These are phyloP conservation scores for Sceloporus undulatus DNA, from an alignment of 2,113 vertebrate species.

Conservation along the genomic window DNA sequence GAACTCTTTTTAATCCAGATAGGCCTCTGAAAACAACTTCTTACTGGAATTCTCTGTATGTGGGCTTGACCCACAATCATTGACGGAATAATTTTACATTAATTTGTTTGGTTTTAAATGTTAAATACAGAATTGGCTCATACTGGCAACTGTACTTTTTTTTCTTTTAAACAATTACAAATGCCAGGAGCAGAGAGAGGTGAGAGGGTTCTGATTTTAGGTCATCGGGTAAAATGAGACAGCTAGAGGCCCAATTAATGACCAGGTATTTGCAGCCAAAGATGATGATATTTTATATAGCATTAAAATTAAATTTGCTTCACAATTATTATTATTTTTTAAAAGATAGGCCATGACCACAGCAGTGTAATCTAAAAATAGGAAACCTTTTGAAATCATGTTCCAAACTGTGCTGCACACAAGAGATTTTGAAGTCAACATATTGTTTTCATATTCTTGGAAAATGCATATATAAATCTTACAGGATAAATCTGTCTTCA, in stretches of 20 bases:
- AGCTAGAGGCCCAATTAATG: neutral
- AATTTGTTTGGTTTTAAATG: neutral
- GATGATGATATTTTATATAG: neutral
- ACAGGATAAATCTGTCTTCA: constrained; percentile 16
- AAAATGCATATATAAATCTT: constrained; percentile 31
- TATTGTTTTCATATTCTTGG: constrained; percentile 33
- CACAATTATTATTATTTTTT: too few species aligned
- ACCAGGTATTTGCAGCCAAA: neutral
- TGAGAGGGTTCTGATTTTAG: neutral
- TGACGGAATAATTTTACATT: neutral
- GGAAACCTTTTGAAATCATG: neutral
- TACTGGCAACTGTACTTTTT: too few species aligned
- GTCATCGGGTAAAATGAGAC: neutral
- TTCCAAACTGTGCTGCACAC: neutral
- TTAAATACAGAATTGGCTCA: too few species aligned
- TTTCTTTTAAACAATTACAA: too few species aligned
- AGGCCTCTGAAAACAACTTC: neutral
- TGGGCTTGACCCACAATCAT: too few species aligned
- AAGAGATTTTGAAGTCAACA: constrained; percentile 15
- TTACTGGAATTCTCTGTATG: too few species aligned
- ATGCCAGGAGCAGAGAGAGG: too few species aligned
- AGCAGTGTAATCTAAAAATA: constrained; percentile 6
- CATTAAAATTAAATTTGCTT: neutral
- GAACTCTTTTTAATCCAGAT: neutral
- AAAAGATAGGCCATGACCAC: neutral